Conservation (phyloP, 2,797 vertebrate species). For the Arctocebus calabarensis region DNA sequence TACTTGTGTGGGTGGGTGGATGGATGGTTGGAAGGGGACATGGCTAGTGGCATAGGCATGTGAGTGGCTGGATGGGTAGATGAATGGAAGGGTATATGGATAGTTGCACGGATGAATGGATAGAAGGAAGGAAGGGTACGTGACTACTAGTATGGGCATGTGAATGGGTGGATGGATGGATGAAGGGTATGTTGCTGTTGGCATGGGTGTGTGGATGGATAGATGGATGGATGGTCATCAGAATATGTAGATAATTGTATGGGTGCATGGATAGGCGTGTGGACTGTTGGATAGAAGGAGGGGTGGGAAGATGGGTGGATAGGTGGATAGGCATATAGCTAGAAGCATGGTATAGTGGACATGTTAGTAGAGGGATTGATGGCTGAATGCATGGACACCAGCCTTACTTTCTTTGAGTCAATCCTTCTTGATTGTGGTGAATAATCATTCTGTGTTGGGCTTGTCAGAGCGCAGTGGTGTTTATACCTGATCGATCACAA, state of each 20-base stretch:
- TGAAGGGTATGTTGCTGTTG: neutral
- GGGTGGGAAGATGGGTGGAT: neutral
- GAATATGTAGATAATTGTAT: neutral
- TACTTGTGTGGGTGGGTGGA: neutral
- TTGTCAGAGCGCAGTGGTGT: neutral
- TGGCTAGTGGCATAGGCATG: too few species aligned
- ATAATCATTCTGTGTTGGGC: neutral
- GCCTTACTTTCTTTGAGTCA: neutral
- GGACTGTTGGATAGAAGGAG: neutral
- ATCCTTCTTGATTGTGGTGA: neutral
- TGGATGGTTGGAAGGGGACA: neutral
- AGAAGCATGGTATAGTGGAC: neutral
- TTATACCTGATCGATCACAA: neutral
- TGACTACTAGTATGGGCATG: neutral
- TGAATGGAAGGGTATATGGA: neutral
- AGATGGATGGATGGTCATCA: neutral
- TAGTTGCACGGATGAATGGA: neutral
- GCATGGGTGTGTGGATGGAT: neutral
- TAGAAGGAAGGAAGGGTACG: neutral
- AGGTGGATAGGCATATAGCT: neutral
- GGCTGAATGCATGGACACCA: neutral
- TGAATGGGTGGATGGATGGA: neutral
- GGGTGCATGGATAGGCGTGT: too few species aligned
- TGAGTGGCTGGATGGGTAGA: neutral
- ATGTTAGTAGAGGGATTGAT: neutral